A percentile compares a stretch with the other conserved stretches of the same genome.
Evolutionary conservation across 2,797 vertebrate genomes (phyloP).

Genomic region (Alosa sapidissima): DNA sequence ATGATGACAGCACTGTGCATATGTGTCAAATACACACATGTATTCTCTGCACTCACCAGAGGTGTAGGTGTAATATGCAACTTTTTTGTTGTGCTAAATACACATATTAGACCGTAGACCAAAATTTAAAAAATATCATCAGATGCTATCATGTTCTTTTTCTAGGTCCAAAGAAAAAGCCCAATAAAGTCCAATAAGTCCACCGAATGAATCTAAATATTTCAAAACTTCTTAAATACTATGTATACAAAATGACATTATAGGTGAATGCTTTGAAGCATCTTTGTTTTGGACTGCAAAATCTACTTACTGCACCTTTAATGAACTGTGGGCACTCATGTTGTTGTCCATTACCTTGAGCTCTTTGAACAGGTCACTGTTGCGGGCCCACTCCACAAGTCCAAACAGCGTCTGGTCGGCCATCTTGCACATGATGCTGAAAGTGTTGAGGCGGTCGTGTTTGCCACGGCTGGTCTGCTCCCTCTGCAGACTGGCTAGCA

Average conservation of each 20-base stretch:
- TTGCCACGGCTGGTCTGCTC: slow-evolving; percentile 79
- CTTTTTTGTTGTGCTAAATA: too few species aligned
- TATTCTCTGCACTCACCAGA: background rate
- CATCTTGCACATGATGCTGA: slow-evolving; percentile 85
- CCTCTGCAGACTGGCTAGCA: slow-evolving; percentile 73
- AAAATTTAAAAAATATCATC: too few species aligned
- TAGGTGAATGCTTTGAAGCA: background rate
- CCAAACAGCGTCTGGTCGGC: slow-evolving; percentile 80
- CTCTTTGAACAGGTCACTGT: slow-evolving; percentile 77
- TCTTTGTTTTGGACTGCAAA: background rate
- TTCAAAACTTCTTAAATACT: background rate
- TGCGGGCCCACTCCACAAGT: slow-evolving; percentile 82
- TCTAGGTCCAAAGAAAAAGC: background rate
- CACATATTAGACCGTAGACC: too few species aligned
- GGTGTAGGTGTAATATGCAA: too few species aligned
- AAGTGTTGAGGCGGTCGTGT: slow-evolving; percentile 79
- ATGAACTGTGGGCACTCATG: background rate
- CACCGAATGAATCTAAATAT: background rate
- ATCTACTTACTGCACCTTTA: background rate
- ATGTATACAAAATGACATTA: background rate
- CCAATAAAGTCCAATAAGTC: background rate
- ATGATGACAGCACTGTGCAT: too few species aligned
- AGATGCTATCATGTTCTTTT: too few species aligned
- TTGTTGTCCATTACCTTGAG: slow-evolving; percentile 70
- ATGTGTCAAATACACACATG: too few species aligned